phyloP scores from a whole-genome alignment of 2,888 invertebrate genomes.

The Leucophenga montana region DNA sequence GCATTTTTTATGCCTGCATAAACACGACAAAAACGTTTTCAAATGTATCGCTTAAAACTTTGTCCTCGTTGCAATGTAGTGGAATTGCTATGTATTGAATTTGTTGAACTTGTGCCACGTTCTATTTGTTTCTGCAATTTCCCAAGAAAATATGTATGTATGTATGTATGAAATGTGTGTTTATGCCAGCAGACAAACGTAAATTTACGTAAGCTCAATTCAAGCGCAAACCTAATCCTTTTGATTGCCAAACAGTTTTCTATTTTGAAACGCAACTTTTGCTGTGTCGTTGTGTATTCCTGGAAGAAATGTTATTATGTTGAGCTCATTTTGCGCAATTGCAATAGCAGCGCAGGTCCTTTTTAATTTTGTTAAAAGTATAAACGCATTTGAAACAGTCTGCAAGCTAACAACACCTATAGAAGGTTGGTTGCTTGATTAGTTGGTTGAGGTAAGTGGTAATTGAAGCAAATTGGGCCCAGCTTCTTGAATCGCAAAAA shows the following conservation, averaged over 20 bases:
- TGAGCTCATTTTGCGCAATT: conserved; percentile 3
- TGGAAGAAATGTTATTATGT: neutral
- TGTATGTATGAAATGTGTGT: no score
- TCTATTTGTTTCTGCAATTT: no score
- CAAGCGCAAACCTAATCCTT: conserved; percentile 13
- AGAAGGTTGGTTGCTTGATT: neutral
- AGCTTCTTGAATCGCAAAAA: no score
- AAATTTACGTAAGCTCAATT: neutral
- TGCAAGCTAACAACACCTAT: no score
- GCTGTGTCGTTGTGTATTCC: neutral
- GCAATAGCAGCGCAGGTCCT: neutral
- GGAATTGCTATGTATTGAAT: no score
- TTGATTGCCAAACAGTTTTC: conserved; percentile 23
- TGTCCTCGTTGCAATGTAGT: no score
- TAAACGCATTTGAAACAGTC: conserved; percentile 8
- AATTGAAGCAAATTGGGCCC: neutral
- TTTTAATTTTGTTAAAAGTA: conserved; percentile 25
- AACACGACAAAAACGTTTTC: no score
- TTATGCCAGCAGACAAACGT: neutral
- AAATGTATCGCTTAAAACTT: no score
- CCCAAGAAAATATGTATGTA: no score
- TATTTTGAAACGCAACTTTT: conserved; percentile 5
- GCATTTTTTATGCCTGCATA: no score
- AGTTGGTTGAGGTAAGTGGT: neutral
- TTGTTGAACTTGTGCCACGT: no score